These are phyloP conservation scores for Polyodon spathula DNA, from an alignment of 2,113 vertebrate genomes.

Conservation along the genomic window DNA sequence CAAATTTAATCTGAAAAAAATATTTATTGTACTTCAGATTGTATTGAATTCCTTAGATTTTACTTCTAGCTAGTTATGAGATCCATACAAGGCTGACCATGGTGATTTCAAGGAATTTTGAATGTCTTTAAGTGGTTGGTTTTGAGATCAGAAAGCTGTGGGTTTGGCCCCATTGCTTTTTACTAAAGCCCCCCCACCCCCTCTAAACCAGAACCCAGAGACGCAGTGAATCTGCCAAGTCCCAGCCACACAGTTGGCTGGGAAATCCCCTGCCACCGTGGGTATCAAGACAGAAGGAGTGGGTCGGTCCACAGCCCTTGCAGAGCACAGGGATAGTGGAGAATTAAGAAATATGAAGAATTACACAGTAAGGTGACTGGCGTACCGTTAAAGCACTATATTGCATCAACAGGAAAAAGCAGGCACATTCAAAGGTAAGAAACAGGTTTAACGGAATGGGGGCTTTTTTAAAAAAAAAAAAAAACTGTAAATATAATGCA, in stretches of 20 bases:
- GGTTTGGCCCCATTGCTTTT: neutral
- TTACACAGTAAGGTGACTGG: no score
- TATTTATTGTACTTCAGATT: neutral
- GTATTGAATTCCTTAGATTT: neutral
- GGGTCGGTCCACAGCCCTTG: no score
- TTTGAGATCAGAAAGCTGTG: conserved; percentile 2
- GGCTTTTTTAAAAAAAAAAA: no score
- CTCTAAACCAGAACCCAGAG: neutral
- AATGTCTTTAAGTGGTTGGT: neutral
- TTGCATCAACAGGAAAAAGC: no score
- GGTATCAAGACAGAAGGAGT: neutral
- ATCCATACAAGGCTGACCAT: neutral
- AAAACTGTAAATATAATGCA: no score
- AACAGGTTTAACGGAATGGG: no score
- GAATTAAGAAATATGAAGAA: no score
- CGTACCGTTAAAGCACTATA: no score
- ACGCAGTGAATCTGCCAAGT: neutral
- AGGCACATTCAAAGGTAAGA: no score
- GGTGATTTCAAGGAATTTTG: neutral
- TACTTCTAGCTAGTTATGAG: neutral
- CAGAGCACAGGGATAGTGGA: neutral
- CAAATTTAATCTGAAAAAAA: neutral
- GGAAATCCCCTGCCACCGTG: neutral
- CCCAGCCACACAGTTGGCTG: neutral
- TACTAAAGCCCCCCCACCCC: neutral